Evolutionary conservation across 2,113 vertebrate species (phyloP), one percentile per base, ranked within the genome.

Genomic region (Macrotus californicus): DNA sequence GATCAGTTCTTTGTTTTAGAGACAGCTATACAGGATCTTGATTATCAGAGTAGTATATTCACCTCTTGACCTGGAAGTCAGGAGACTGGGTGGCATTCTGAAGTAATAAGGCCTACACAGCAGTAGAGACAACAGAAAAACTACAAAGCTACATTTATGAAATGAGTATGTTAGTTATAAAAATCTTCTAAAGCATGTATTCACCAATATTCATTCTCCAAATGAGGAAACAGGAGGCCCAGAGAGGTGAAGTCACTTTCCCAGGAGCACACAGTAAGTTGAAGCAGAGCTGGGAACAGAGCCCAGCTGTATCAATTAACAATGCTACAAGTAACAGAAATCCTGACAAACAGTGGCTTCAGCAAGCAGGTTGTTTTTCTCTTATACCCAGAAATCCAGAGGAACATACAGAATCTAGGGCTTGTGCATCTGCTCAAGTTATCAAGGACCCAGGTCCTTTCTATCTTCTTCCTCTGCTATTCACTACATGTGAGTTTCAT

Each of bases 311-410:
- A 46, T 87, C 24, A 66, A 29, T 75, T 36, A 93, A 80, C 91
- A 93, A 93, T 46, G 43, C 43, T 54, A 7, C 54, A 72, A 92
- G 67, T 50, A 93, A 91, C 72, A 91, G 50, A 95, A 96, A 92
- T 85, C 43, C 59, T 79, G 59, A 59, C 43, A 15, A 64, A 36
- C 39, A 79, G 41, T 61, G 29, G 41, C 43, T 61, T 64, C 21
- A 59, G 54, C 52, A 52, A 93, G 14, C 31, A 26, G 21, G 36
- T 93, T 48, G 26, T 87, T 75, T 91, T 92, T 79, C 61, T 70
- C 75, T 64, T 31, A 24, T 64, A 83, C 77, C 3, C 22, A 79
- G 39, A 89, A 95, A 54, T 75, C 54, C n/a, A 85, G 46, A 66
- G n/a, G 12, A 94, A 70, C 50, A 43, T 13, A 80, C 5, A 91